Evolutionary conservation across 2,888 invertebrate genomes (phyloP), one percentile per base, ranked within the genome.

Genomic region (Nephrotoma appendiculata): DNA sequence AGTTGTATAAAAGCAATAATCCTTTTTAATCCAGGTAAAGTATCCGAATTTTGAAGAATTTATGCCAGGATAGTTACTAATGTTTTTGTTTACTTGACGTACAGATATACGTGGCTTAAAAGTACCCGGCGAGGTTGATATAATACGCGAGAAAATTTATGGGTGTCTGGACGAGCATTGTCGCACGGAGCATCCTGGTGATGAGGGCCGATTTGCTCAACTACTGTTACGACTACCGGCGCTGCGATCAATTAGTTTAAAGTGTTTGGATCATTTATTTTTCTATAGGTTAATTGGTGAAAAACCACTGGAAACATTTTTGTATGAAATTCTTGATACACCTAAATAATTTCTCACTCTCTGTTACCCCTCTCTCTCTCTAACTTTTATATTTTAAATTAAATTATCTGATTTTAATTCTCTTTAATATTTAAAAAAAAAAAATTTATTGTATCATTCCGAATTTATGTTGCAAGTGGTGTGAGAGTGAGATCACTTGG

Each of bases 151-250:
- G 92, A 98, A 98, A 93, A 98, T 93, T 52, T 99, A 98, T 91
- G 96, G 97, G 5, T 96, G 98, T 86, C 93, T 99, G 89, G 99
- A 99, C 92, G 98, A 99, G 90, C 98, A 99, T 92, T 97, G 97
- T 88, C 95, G 97, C 88, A 94, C 95, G 48, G 94, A 95, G 88
- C 97, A 97, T 92, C 96, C 98, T 43, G 95, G 96, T 42, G 99
- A 99, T 90, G 96, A 98, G 71, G 98, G 98, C 5, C 94, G 99
- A 86, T 99, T 99, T 92, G 99, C 99, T 52, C 98, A 99, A 91
- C 93, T 99, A 11, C 93, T 99, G 87, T 92, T 98, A 87, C 95
- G 98, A 88, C 93, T 98, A 90, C 98, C 98, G 6, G 96, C 98
- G 41, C 93, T 98, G 85, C 94, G 98, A 87, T 97, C 97, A 88